These are phyloP conservation scores for Scaptomyza pallida DNA, from an alignment of 1,140 invertebrate species.

Conservation along the genomic window DNA sequence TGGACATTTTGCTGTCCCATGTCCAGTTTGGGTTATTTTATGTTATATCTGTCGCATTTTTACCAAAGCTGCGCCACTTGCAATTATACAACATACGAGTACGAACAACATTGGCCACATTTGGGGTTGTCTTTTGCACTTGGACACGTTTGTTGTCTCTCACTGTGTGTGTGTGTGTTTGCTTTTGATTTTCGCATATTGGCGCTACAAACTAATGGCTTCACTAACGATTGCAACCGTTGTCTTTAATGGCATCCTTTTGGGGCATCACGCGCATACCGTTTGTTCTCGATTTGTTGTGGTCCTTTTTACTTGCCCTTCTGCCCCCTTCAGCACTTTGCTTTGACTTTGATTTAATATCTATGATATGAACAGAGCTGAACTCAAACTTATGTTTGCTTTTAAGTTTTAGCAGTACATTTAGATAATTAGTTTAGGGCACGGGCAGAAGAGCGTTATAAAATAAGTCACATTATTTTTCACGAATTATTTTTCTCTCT, in stretches of 20 bases:
- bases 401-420: slow-evolving; percentile 10
- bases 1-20: slow-evolving; percentile 61
- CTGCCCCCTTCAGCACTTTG: no score
- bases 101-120: slow-evolving; percentile 38
- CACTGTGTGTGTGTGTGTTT: slow-evolving; percentile 13
- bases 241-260: slow-evolving; percentile 80
- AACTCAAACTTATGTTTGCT: slow-evolving; percentile 11
- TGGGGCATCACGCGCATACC: slow-evolving; percentile 70
- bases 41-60: slow-evolving; percentile 70
- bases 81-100: slow-evolving; percentile 63
- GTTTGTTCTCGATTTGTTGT: slow-evolving; percentile 54
- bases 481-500: no score
- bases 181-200: slow-evolving; percentile 76
- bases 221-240: slow-evolving; percentile 82
- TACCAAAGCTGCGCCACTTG: slow-evolving; percentile 68
- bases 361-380: slow-evolving; percentile 43
- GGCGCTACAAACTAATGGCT: slow-evolving; percentile 76
- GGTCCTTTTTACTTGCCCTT: background rate
- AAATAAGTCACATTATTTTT: no score
- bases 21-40: slow-evolving; percentile 67
- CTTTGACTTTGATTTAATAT: slow-evolving; percentile 35
- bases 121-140: slow-evolving; percentile 18
- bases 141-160: slow-evolving; percentile 18
- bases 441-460: no score
- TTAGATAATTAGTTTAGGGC: slow-evolving; percentile 45